Base-by-base conservation (phyloP, 2,888 invertebrate species). In the Metallyticus violacea region DNA sequence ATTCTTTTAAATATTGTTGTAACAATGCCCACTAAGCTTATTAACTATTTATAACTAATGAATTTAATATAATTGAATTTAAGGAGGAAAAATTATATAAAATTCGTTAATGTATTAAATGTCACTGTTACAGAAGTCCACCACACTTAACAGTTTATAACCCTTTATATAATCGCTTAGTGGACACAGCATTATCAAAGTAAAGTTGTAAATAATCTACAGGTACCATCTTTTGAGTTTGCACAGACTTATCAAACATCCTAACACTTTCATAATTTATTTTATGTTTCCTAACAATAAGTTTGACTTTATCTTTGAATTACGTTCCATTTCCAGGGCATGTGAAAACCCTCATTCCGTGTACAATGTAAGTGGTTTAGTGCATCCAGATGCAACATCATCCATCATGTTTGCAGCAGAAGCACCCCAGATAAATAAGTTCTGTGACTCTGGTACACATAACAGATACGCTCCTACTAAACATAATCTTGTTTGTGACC, bases 401-500 rank as follows among this genome's bases (percentile, higher is more conserved):
- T 93, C 93, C 1, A 91, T 94, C 26, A 93, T 94, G 92, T 93
- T 93, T 89, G 92, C 93, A 0, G 92, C 93, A 0, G 92, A 93
- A 89, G 91, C 92, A 0, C 92, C 93, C 6, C 92, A 92, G 89
- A 93, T 95, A 15, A 92, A 92, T 6, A 93, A 93, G 90, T 95
- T 95, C 90, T 95, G 95, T 90, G 94, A 95, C 89, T 93, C 93
- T 77, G 92, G 92, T 26, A 94, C 92, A 77, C 95, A 95, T 91
- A 94, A 95, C 90, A 91, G 92, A 5, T 93, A 93, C 88, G 94
- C 94, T 0, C 95, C 95, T 0, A 95, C 94, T 27, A 94, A 94
- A 90, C 95, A 95, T 88, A 95, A 95, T 90, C 92, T 93, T 62
- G 91, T 95, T 27, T 95, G 95, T 90, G 92, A 93, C 86, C 92